These are phyloP conservation scores for Rhodophaea formosa DNA, from an alignment of 2,888 invertebrate genomes.

Conservation along the genomic window DNA sequence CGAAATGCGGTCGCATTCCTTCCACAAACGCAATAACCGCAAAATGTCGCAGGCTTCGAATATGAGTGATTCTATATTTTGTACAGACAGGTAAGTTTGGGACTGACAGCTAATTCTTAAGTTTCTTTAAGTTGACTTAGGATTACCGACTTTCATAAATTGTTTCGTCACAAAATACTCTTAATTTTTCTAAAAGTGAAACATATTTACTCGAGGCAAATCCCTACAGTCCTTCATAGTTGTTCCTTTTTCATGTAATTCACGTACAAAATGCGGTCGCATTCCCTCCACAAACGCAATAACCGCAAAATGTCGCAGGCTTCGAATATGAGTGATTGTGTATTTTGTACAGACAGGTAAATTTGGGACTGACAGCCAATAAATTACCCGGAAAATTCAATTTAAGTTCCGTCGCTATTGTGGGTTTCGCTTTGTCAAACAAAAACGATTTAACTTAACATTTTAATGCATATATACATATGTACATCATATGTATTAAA, in stretches of 20 bases:
- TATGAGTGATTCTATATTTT: slow-evolving; percentile 5
- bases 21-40: not conserved
- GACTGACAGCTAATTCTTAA: not conserved
- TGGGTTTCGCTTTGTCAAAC: slow-evolving; percentile 3
- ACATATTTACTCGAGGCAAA: too few species aligned
- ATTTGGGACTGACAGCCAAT: slow-evolving; percentile 6
- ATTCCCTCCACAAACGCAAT: not conserved
- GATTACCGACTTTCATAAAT: too few species aligned
- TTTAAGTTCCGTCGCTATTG: slow-evolving; percentile 13
- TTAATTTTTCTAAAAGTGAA: too few species aligned
- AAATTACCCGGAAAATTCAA: slow-evolving; percentile 18
- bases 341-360: slow-evolving; percentile 8
- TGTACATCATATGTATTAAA: too few species aligned
- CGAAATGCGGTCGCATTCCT: not conserved
- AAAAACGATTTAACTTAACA: not conserved
- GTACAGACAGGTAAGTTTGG: slow-evolving; percentile 4
- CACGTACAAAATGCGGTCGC: not conserved
- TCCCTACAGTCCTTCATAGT: not conserved
- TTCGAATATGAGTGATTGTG: slow-evolving; percentile 5
- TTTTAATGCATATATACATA: too few species aligned
- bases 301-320: not conserved
- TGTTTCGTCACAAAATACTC: too few species aligned
- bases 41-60: not conserved
- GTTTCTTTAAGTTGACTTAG: too few species aligned
- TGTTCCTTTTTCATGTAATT: not conserved